Conservation (phyloP, 2,888 invertebrate species). For the Drosophila imparisetae region DNA sequence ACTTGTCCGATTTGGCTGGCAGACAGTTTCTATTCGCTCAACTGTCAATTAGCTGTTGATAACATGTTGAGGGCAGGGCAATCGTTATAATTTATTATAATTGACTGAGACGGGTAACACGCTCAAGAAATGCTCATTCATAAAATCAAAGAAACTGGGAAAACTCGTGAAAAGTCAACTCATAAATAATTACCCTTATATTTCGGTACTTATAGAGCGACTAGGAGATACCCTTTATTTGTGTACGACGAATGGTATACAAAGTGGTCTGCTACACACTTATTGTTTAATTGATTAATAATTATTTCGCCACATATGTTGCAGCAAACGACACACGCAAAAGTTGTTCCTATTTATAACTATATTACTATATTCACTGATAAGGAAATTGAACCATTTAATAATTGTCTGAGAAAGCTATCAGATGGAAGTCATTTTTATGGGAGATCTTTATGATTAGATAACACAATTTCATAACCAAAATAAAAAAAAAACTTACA, state of each 20-base stretch:
- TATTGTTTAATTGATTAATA: conserved; percentile 6
- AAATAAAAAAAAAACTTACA: too few species aligned
- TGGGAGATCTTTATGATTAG: conserved; percentile 2
- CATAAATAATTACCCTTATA: neutral
- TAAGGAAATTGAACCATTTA: conserved; percentile 32
- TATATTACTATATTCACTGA: conserved; percentile 23
- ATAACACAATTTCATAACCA: conserved; percentile 9
- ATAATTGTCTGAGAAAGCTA: conserved; percentile 1
- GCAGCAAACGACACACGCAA: conserved; percentile 2
- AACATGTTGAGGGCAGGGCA: neutral
- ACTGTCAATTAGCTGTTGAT: conserved; percentile 9
- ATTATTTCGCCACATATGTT: conserved; percentile 1
- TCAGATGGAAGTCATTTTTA: neutral
- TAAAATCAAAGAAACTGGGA: conserved; percentile 3
- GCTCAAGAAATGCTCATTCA: neutral
- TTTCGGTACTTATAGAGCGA: neutral
- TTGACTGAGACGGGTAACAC: neutral
- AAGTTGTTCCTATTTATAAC: conserved; percentile 35
- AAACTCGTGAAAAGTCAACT: neutral
- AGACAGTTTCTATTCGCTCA: neutral
- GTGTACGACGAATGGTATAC: neutral
- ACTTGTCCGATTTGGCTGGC: conserved; percentile 21
- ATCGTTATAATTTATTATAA: neutral
- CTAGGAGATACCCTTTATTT: neutral
- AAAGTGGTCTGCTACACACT: neutral